Percentiles rank a stretch among this genome's conserved stretches.
phyloP scores from a whole-genome alignment of 2,113 vertebrate genomes.

The Gulo gulo region DNA sequence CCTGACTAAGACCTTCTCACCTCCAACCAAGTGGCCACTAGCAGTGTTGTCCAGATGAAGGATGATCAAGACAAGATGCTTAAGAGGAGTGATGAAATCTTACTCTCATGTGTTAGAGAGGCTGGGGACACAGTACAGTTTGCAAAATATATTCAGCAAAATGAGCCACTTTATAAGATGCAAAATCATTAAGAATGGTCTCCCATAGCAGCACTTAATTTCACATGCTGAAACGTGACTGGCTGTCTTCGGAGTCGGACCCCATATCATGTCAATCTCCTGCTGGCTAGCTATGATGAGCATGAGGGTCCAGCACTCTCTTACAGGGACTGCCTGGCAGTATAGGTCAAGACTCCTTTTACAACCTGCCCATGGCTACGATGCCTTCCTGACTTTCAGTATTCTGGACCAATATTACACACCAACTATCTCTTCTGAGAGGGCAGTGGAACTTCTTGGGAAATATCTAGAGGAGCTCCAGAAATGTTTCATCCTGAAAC shows the following conservation, averaged over 20 bases:
- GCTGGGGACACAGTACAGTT: constrained; percentile 98
- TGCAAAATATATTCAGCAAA: constrained; percentile 99
- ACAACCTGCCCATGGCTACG: constrained; percentile 93
- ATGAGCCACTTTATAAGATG: constrained; percentile 99
- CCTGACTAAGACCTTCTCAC: constrained; percentile 93
- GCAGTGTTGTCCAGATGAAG: constrained; percentile 97
- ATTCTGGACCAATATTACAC: constrained; percentile 96
- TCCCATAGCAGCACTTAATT: constrained; percentile 96
- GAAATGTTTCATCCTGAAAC: constrained; percentile 90
- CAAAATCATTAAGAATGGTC: constrained; percentile 97
- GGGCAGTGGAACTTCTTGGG: constrained; percentile 94
- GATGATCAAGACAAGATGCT: constrained; percentile 99
- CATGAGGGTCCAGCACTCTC: constrained; percentile 93
- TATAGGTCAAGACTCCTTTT: constrained; percentile 95
- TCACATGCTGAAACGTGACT: constrained; percentile 94
- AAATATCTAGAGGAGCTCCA: constrained; percentile 96
- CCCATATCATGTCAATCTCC: constrained; percentile 96
- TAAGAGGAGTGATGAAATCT: constrained; percentile 97
- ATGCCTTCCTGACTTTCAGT: constrained; percentile 95
- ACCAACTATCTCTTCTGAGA: constrained; percentile 93
- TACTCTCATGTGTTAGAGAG: constrained; percentile 95
- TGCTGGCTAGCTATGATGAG: constrained; percentile 94
- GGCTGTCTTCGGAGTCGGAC: constrained; percentile 96
- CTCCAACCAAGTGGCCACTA: constrained; percentile 92
- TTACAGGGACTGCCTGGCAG: constrained; percentile 96